These are phyloP conservation scores for Acanthisitta chloris DNA, from an alignment of 2,113 vertebrate species.

Conservation along the genomic window DNA sequence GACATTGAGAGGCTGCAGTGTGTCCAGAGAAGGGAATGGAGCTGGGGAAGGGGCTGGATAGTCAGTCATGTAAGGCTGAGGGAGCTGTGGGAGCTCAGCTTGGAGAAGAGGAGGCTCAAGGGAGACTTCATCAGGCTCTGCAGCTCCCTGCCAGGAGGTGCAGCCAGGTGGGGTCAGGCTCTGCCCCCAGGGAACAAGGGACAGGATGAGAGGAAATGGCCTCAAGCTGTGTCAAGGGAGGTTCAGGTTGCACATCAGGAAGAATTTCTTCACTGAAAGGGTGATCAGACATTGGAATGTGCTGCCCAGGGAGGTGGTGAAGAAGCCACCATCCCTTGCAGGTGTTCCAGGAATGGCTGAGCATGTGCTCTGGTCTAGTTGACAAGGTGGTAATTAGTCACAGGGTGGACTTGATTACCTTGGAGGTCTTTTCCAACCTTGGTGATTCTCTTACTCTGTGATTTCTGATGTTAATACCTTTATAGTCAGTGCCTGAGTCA, in stretches of 20 bases:
- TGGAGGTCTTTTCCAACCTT: accelerated
- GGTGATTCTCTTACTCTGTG: accelerated
- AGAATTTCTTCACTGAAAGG: not conserved
- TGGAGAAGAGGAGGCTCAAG: not conserved
- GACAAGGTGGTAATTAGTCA: not conserved
- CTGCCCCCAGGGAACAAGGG: not conserved
- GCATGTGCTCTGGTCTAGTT: not conserved
- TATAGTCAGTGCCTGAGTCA: not conserved
- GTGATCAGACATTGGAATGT: not conserved
- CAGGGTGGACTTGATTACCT: accelerated
- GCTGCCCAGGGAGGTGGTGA: not conserved
- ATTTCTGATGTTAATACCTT: not conserved
- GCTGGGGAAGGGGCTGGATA: too few species aligned
- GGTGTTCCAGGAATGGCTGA: not conserved
- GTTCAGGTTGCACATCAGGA: not conserved
- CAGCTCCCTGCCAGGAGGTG: not conserved
- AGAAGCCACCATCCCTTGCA: not conserved
- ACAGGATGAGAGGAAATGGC: not conserved
- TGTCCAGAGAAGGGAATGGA: not conserved
- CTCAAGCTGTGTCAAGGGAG: not conserved
- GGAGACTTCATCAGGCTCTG: not conserved
- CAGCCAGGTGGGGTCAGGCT: not conserved
- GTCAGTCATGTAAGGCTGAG: too few species aligned
- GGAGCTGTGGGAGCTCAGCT: not conserved
- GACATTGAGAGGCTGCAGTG: accelerated